phyloP scores from a whole-genome alignment of 1,140 invertebrate species.

The Bombus impatiens region DNA sequence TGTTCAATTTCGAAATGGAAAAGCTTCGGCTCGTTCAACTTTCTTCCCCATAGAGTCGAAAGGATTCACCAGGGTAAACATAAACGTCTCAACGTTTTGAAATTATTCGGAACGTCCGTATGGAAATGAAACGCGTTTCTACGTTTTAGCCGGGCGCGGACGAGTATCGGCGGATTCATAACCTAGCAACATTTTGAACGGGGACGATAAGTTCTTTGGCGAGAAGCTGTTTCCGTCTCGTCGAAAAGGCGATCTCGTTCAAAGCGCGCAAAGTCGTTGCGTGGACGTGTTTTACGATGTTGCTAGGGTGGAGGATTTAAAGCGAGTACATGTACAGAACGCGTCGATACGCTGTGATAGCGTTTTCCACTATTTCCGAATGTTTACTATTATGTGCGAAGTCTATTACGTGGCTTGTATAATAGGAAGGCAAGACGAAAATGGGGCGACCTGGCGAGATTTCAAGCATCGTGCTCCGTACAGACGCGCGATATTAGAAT shows the following conservation, averaged over 20 bases:
- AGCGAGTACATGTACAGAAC: too few species aligned
- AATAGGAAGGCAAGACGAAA: background rate
- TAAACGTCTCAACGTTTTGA: background rate
- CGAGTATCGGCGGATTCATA: background rate
- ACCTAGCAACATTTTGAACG: background rate
- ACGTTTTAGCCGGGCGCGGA: too few species aligned
- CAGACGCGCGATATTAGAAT: too few species aligned
- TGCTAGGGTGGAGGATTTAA: background rate
- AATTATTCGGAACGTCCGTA: slow-evolving; percentile 39
- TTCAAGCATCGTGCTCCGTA: too few species aligned
- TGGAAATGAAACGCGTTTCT: slow-evolving; percentile 39
- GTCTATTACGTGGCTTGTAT: background rate
- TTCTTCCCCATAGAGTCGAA: background rate
- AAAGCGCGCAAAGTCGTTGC: background rate
- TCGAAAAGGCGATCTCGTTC: background rate
- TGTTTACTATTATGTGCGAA: background rate
- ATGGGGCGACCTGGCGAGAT: too few species aligned
- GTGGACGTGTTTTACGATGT: slow-evolving; percentile 13
- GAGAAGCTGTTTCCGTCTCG: background rate
- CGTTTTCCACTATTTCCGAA: background rate
- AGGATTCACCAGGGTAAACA: background rate
- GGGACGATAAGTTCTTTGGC: background rate
- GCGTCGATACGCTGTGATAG: background rate
- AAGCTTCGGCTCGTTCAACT: background rate
- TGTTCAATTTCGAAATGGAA: background rate